Percentiles rank a stretch among this genome's conserved stretches.
Evolutionary conservation across 1,140 invertebrate species (phyloP).

Genomic region (Drosophila lacteicornis): DNA sequence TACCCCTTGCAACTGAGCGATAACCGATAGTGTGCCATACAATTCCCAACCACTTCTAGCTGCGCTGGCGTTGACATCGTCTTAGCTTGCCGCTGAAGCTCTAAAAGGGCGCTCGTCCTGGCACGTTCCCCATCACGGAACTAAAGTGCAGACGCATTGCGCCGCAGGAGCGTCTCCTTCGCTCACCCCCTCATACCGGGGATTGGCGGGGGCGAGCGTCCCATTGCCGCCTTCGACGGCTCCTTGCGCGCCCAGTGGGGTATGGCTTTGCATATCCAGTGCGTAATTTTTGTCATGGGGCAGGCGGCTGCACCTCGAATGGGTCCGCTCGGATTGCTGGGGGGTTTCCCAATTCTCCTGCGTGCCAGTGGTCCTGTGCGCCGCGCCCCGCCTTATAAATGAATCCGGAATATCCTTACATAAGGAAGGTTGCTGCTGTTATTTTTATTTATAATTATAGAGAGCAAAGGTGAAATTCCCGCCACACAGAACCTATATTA

Average conservation of each 20-base stretch:
- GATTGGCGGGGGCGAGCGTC: slow-evolving; percentile 50
- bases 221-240: slow-evolving; percentile 65
- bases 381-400: slow-evolving; percentile 56
- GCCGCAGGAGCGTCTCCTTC: slow-evolving; percentile 51
- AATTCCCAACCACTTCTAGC: slow-evolving; percentile 66
- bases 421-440: slow-evolving; percentile 20
- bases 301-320: slow-evolving; percentile 52
- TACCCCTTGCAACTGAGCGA: slow-evolving; percentile 1
- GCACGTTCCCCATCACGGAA: slow-evolving; percentile 28
- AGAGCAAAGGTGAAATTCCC: too few relatives aligned
- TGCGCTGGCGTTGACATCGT: background rate
- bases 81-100: fast-evolving
- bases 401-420: background rate
- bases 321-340: slow-evolving; percentile 39
- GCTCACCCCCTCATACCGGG: background rate
- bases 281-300: slow-evolving; percentile 80
- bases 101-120: slow-evolving; percentile 80
- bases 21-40: background rate
- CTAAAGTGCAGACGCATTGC: slow-evolving; percentile 72
- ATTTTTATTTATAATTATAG: background rate
- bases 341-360: slow-evolving; percentile 23
- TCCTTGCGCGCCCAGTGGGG: slow-evolving; percentile 72
- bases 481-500: background rate
- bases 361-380: slow-evolving; percentile 61
- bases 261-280: slow-evolving; percentile 85